These are phyloP conservation scores for Sapajus apella DNA, from an alignment of 2,113 vertebrate genomes.

Conservation along the genomic window DNA sequence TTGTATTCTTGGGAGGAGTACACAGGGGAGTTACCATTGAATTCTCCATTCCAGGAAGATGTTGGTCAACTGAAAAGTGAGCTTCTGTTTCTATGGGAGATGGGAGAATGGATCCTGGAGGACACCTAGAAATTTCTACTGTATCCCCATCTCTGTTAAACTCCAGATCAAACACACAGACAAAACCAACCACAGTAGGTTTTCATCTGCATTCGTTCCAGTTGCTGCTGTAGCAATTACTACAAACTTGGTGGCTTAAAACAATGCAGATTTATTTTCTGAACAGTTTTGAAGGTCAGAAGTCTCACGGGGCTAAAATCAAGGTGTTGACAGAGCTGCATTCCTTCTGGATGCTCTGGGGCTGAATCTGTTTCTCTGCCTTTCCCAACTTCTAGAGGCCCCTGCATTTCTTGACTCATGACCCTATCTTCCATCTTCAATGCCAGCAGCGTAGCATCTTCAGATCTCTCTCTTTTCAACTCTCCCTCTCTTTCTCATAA, in stretches of 20 bases:
- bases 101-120: too few species aligned
- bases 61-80: background rate
- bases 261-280: background rate
- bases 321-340: background rate
- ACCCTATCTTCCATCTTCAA: background rate
- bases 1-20: too few species aligned
- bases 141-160: background rate
- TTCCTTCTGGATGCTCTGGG: background rate
- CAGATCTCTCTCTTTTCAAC: background rate
- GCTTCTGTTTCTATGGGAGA: background rate
- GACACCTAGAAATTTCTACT: background rate
- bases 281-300: background rate
- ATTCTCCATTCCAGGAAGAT: background rate
- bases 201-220: background rate
- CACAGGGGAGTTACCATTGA: accelerated
- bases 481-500: background rate
- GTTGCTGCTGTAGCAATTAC: background rate
- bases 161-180: background rate
- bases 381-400: background rate
- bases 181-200: background rate
- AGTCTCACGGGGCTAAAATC: background rate
- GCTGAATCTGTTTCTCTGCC: background rate
- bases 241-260: background rate
- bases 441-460: background rate
- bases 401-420: background rate